Percentiles rank a stretch among this genome's conserved stretches.
phyloP scores from a whole-genome alignment of 92 coral and sea anemone species.

The Chrysogorgia sp. region DNA sequence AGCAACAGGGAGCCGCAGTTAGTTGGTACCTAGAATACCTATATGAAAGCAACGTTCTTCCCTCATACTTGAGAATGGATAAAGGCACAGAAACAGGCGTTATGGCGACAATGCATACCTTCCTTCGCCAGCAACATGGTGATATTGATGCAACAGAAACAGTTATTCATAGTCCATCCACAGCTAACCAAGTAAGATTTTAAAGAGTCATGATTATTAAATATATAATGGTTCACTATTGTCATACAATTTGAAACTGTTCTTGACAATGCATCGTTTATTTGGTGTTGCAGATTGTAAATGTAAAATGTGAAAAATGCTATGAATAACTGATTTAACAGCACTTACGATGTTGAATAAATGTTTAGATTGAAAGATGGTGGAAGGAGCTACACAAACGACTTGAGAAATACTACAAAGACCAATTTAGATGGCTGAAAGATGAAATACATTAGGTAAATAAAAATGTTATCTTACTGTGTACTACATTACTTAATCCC shows the following conservation, averaged over 20 bases:
- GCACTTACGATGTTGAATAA: neutral
- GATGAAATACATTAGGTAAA: neutral
- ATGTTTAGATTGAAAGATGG: neutral
- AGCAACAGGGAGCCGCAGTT: constrained; percentile 15
- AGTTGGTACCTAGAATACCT: constrained; percentile 69
- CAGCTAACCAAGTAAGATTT: constrained; percentile 23
- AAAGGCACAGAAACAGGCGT: constrained; percentile 68
- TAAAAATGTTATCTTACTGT: too few species aligned
- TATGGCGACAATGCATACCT: constrained; percentile 70
- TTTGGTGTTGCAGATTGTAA: neutral
- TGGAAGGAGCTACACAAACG: constrained; percentile 9
- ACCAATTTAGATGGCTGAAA: neutral
- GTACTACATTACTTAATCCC: too few species aligned
- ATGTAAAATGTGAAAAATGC: neutral
- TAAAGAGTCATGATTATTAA: neutral
- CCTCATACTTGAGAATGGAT: constrained; percentile 62
- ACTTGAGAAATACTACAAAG: neutral
- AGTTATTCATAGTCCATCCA: constrained; percentile 38
- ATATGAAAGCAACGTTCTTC: constrained; percentile 51
- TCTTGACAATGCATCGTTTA: neutral
- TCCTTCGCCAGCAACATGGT: constrained; percentile 38
- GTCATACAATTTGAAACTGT: neutral
- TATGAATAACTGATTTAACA: neutral
- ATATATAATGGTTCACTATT: neutral
- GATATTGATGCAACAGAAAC: constrained; percentile 33